These are phyloP conservation scores for Microtus pennsylvanicus DNA, from an alignment of 2,113 vertebrate species.

Conservation along the genomic window DNA sequence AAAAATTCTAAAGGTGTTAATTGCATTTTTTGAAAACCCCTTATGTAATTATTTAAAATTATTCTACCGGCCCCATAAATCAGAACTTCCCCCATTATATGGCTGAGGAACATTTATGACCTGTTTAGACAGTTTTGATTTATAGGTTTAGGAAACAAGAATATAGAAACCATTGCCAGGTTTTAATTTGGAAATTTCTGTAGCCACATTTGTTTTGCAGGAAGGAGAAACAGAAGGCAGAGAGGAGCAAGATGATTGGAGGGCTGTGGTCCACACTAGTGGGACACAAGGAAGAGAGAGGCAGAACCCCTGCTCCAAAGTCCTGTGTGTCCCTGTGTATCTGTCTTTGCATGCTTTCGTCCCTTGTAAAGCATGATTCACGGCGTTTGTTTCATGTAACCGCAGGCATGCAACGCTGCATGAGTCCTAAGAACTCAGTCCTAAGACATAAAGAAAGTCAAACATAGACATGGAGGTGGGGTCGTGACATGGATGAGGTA, in stretches of 20 bases:
- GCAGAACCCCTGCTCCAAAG: not conserved
- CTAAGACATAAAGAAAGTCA: not conserved
- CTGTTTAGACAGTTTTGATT: slow-evolving; percentile 81
- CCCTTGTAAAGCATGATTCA: not conserved
- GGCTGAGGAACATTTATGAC: slow-evolving; percentile 73
- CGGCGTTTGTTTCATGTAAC: not conserved
- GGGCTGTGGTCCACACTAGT: not conserved
- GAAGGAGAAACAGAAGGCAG: slow-evolving; percentile 12
- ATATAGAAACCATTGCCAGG: slow-evolving; percentile 75
- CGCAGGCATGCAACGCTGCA: not conserved
- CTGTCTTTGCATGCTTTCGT: not conserved
- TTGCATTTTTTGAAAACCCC: slow-evolving; percentile 87
- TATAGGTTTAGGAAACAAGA: slow-evolving; percentile 82
- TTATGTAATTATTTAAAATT: slow-evolving; percentile 83
- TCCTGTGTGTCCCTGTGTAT: not conserved
- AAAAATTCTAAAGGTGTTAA: slow-evolving; percentile 85
- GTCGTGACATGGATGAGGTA: not conserved
- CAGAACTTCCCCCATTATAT: slow-evolving; percentile 73
- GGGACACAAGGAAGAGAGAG: not conserved
- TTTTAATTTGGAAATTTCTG: slow-evolving; percentile 81
- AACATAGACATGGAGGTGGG: not conserved
- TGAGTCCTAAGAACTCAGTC: not conserved
- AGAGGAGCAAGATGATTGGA: not conserved
- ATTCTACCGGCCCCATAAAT: slow-evolving; percentile 78
- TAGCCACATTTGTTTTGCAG: slow-evolving; percentile 65